Evolutionary conservation across 2,888 invertebrate genomes (phyloP), one percentile per base, ranked within the genome.

Genomic region (Theretra japonica): DNA sequence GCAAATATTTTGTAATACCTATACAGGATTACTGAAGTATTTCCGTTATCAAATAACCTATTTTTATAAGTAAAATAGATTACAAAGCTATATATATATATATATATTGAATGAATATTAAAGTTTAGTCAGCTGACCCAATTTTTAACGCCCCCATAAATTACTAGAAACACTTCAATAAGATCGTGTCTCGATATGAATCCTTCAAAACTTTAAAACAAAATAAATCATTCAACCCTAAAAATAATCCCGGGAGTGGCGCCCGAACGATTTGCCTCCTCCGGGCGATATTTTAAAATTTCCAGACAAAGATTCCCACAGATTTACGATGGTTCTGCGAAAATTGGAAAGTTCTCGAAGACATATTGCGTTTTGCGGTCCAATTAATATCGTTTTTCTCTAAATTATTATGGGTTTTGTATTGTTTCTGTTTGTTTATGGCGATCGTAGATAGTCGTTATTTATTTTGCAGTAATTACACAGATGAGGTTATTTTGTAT

Each of bases 261-360:
- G 80, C 83, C 81, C 73, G 76, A 80, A 78, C 76, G 78, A 78
- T 80, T 79, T 80, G 80, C 77, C 77, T 79, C 79, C 78, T 75
- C 78, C 77, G 76, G 84, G 86, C 83, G 84, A 89, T 88, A 90
- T 89, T 90, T 91, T 88, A 89, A 91, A 89, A 85, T 86, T 85
- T 56, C 83, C 85, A 85, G 85, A 88, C 89, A 87, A 89, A 88
- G 62, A 87, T 75, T 86, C 83, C 80, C 78, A 75, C 82, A 87
- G 90, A 90, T 90, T 91, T 90, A 90, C 89, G 89, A 82, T 82
- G 80, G 87, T 87, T 84, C 88, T 90, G 86, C 90, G 87, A 86
- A 90, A 91, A 91, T 91, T 91, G 89, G 86, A 90, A 90, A 89
- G 86, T 90, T 90, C 76, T 81, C 75, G 81, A 86, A 88, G 87